Conservation (phyloP, 2,888 invertebrate species). For the Drosophila gaucha region DNA sequence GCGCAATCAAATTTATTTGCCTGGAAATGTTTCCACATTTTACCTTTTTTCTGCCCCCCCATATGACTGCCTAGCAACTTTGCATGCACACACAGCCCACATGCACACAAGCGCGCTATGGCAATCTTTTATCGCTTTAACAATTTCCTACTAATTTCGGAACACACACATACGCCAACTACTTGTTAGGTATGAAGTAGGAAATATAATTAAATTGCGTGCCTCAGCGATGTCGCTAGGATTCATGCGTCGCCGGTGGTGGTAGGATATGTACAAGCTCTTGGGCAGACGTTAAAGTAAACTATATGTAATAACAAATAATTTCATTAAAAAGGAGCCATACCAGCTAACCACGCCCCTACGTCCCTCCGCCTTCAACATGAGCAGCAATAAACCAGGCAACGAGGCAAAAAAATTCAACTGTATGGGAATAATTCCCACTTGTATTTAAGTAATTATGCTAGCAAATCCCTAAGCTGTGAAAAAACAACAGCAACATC, state of each 20-base stretch:
- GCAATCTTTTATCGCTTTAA: slow-evolving; percentile 74
- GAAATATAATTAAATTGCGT: slow-evolving; percentile 75
- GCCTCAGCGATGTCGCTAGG: slow-evolving; percentile 34
- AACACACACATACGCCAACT: slow-evolving; percentile 19
- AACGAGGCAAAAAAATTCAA: slow-evolving; percentile 47
- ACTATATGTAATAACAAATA: slow-evolving; percentile 60
- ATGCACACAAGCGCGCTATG: slow-evolving; percentile 8
- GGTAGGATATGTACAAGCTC: slow-evolving; percentile 36
- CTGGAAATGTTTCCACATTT: not conserved
- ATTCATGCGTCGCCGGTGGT: slow-evolving; percentile 7
- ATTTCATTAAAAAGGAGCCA: slow-evolving; percentile 58
- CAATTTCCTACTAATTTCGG: slow-evolving; percentile 74
- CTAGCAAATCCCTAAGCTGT: slow-evolving; percentile 49
- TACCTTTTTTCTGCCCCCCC: not conserved
- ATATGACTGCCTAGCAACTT: slow-evolving; percentile 41
- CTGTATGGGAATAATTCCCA: slow-evolving; percentile 59
- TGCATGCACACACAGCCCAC: slow-evolving; percentile 18
- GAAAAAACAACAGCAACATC: slow-evolving; percentile 10
- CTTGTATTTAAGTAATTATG: slow-evolving; percentile 75
- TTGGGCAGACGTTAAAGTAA: slow-evolving; percentile 31
- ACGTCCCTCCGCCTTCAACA: not conserved
- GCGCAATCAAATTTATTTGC: slow-evolving; percentile 43
- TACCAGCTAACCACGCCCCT: slow-evolving; percentile 5
- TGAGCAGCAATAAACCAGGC: slow-evolving; percentile 29
- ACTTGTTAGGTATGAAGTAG: slow-evolving; percentile 9